A percentile compares a stretch with the other conserved stretches of the same genome.
Evolutionary conservation across 2,113 vertebrate genomes (phyloP).

Genomic region (Phoxinus phoxinus): DNA sequence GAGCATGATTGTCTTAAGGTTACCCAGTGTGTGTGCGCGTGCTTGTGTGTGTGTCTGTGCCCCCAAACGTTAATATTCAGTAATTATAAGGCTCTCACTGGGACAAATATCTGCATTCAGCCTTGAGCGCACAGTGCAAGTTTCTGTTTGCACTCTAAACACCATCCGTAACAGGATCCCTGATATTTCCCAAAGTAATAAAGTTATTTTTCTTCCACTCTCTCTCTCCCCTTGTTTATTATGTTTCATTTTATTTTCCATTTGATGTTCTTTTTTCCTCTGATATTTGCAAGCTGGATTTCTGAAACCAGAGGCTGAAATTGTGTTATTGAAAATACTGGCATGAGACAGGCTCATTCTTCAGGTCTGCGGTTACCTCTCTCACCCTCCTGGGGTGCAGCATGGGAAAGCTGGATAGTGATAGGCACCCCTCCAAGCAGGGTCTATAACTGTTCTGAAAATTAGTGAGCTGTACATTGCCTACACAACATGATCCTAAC

Average conservation of each 20-base stretch:
- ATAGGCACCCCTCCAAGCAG: neutral
- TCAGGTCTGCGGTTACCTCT: slow-evolving; percentile 2
- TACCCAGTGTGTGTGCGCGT: neutral
- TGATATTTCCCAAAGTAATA: slow-evolving; percentile 68
- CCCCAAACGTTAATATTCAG: slow-evolving; percentile 12
- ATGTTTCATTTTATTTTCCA: slow-evolving; percentile 60
- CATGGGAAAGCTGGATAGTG: neutral
- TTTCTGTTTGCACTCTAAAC: slow-evolving; percentile 66
- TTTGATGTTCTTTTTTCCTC: neutral
- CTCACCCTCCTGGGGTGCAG: neutral
- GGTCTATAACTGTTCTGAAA: neutral
- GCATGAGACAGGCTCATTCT: slow-evolving; percentile 20
- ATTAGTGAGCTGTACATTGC: neutral
- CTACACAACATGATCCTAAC: neutral
- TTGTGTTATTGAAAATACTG: slow-evolving; percentile 54
- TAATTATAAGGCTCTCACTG: slow-evolving; percentile 18
- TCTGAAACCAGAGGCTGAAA: slow-evolving; percentile 63
- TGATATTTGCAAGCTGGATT: slow-evolving; percentile 58
- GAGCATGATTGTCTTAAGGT: neutral
- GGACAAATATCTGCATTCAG: slow-evolving; percentile 33
- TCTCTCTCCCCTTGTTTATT: slow-evolving; percentile 66
- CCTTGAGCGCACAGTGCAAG: slow-evolving; percentile 59
- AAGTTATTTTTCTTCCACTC: slow-evolving; percentile 64
- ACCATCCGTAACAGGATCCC: slow-evolving; percentile 24
- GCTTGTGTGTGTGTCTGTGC: neutral